These are phyloP conservation scores for Pollimyrus isidori DNA, from an alignment of 2,113 vertebrate species.

Conservation along the genomic window DNA sequence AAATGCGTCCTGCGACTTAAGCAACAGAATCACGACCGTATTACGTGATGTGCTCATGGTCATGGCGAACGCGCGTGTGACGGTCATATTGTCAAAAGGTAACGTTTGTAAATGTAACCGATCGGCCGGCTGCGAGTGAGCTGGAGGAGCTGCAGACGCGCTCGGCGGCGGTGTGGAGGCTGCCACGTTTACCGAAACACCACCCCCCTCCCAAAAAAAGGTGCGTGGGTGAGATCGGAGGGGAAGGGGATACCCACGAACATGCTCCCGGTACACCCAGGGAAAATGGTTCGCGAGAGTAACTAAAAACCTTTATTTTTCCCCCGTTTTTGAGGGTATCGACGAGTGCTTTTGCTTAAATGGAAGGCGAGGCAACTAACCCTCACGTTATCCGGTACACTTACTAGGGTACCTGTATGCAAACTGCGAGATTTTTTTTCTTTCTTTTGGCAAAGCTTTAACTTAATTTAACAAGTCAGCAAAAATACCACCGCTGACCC, in stretches of 20 bases:
- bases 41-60: not conserved
- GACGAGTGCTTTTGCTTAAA: not conserved
- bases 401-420: not conserved
- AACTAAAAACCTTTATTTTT: not conserved
- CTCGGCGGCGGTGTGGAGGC: not conserved
- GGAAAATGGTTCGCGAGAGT: not conserved
- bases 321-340: not conserved
- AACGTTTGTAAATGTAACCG: not conserved
- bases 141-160: not conserved
- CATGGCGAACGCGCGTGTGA: not conserved
- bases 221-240: not conserved
- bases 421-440: not conserved
- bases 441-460: not conserved
- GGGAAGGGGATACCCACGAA: not conserved
- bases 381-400: not conserved
- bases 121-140: not conserved
- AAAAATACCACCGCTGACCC: not conserved
- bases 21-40: not conserved
- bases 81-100: not conserved
- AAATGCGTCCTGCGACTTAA: not conserved
- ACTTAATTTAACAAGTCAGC: conserved; percentile 3
- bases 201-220: not conserved
- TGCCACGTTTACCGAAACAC: conserved; percentile 21
- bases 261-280: not conserved
- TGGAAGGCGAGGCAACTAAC: not conserved